Evolutionary conservation across 2,113 vertebrate genomes (phyloP).

Genomic region (Vanacampus margaritifer): DNA sequence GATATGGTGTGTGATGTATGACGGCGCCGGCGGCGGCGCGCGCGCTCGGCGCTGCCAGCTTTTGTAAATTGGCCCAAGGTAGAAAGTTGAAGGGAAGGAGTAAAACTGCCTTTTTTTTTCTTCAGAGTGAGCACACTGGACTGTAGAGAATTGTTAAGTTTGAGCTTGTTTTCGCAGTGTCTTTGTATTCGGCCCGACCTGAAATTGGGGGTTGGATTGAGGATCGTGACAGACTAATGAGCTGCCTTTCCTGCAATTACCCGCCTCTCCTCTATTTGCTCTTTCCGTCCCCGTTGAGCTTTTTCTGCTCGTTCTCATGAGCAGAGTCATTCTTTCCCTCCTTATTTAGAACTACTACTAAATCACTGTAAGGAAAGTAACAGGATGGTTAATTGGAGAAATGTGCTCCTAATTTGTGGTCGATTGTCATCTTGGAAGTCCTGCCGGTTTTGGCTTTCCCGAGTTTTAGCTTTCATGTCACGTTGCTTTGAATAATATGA

Average conservation of each 20-base stretch:
- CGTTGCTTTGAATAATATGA: neutral
- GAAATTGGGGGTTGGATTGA: constrained; percentile 60
- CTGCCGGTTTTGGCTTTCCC: constrained; percentile 20
- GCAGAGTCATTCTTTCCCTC: constrained; percentile 12
- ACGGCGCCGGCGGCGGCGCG: constrained; percentile 32
- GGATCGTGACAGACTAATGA: constrained; percentile 62
- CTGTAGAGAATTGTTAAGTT: constrained; percentile 28
- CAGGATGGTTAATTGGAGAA: constrained; percentile 52
- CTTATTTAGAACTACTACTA: constrained; percentile 33
- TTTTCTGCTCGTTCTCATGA: constrained; percentile 19
- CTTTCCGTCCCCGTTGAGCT: constrained; percentile 22
- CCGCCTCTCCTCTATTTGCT: constrained; percentile 32
- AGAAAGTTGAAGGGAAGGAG: constrained; percentile 41
- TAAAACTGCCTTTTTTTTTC: constrained; percentile 34
- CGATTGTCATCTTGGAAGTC: constrained; percentile 52
- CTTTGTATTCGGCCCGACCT: constrained; percentile 42
- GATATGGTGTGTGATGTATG: constrained; percentile 59
- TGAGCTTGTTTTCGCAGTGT: constrained; percentile 8
- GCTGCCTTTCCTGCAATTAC: constrained; percentile 64
- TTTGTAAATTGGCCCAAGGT: constrained; percentile 42
- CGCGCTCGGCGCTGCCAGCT: constrained; percentile 34
- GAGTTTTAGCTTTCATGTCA: neutral
- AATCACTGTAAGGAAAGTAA: constrained; percentile 47
- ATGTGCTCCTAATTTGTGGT: constrained; percentile 60
- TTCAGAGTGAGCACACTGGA: constrained; percentile 9